Percentiles rank a stretch among this genome's conserved stretches.
Evolutionary conservation across 2,888 invertebrate species (phyloP).

Genomic region (Achlya flavicornis): DNA sequence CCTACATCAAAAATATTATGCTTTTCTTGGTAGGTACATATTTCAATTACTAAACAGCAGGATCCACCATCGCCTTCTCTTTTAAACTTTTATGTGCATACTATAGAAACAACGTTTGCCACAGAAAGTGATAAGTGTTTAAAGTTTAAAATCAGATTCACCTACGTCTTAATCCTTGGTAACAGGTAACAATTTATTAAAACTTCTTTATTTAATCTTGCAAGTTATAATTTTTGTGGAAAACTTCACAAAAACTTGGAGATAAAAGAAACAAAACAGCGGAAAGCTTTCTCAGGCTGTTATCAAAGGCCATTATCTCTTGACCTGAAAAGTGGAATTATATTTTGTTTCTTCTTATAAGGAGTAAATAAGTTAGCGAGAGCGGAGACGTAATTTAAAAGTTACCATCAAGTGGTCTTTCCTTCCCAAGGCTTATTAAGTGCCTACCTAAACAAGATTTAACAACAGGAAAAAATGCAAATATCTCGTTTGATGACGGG

Average conservation of each 20-base stretch:
- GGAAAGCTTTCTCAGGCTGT: conserved; percentile 82
- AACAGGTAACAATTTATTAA: conserved; percentile 76
- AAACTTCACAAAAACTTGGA: conserved; percentile 75
- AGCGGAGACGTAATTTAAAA: conserved; percentile 78
- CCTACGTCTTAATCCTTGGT: conserved; percentile 67
- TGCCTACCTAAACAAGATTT: conserved; percentile 57
- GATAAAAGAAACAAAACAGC: conserved; percentile 82
- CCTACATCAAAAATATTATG: no score
- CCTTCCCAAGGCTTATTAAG: conserved; percentile 56
- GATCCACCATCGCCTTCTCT: no score
- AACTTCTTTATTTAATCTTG: conserved; percentile 79
- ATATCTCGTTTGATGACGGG: conserved; percentile 50
- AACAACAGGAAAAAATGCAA: conserved; percentile 49
- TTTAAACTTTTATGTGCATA: not conserved
- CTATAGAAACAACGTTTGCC: not conserved
- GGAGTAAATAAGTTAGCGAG: conserved; percentile 78
- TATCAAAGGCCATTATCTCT: conserved; percentile 82
- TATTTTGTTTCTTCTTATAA: conserved; percentile 80
- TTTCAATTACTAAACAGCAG: no score
- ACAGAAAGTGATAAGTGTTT: conserved; percentile 8
- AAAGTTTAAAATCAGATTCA: conserved; percentile 57
- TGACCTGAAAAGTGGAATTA: conserved; percentile 82
- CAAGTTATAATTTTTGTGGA: conserved; percentile 80
- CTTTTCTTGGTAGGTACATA: no score
- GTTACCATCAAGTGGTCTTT: conserved; percentile 68